Percentiles rank a stretch among this genome's conserved stretches.
Evolutionary conservation across 2,797 vertebrate genomes (phyloP).

Genomic region (Enteromius unitaeniatus): DNA sequence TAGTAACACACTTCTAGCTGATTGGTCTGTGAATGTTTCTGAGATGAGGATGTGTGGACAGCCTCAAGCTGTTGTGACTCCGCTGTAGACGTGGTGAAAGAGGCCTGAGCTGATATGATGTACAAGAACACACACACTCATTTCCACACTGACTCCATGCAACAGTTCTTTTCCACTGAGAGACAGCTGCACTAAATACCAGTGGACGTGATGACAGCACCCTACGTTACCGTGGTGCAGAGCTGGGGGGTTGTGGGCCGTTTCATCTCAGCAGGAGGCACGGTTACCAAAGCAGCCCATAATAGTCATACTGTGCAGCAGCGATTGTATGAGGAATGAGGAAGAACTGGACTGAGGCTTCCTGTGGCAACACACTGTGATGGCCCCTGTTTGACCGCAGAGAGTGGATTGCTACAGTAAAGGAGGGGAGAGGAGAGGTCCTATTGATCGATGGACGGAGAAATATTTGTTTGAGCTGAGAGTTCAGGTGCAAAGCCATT

Average conservation of each 20-base stretch:
- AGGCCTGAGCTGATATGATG: neutral
- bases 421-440: constrained; percentile 6
- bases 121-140: constrained; percentile 42
- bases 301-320: constrained; percentile 36
- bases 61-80: constrained; percentile 2
- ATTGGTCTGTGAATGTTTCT: neutral
- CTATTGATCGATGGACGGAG: neutral
- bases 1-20: neutral
- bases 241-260: constrained; percentile 47
- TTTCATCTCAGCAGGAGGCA: constrained; percentile 52
- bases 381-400: constrained; percentile 79
- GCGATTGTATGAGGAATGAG: constrained; percentile 52
- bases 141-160: constrained; percentile 68
- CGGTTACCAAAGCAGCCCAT: constrained; percentile 41
- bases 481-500: constrained; percentile 10
- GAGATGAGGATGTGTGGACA: neutral
- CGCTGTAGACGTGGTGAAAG: neutral
- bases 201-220: constrained; percentile 57
- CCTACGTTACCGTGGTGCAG: constrained; percentile 60
- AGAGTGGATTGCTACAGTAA: constrained; percentile 65
- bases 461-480: constrained; percentile 16
- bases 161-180: constrained; percentile 57
- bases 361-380: constrained; percentile 73
- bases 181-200: constrained; percentile 68
- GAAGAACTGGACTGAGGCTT: constrained; percentile 51